Evolutionary conservation across 2,113 vertebrate genomes (phyloP).

Genomic region (Vidua chalybeata): DNA sequence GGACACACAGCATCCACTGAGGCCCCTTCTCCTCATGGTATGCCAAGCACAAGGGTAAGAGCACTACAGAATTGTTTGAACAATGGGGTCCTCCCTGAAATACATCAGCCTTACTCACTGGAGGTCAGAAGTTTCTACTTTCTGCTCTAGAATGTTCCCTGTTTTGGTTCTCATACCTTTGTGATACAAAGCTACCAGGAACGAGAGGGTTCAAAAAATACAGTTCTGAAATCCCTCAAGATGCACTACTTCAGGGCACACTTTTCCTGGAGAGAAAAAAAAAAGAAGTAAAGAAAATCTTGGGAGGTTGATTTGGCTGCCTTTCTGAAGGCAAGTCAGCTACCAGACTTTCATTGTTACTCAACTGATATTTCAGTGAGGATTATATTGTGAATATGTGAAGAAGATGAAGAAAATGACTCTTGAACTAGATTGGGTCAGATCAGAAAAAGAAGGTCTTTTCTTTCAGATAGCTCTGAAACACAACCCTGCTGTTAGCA

Average conservation of each 20-base stretch:
- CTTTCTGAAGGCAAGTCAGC: background rate
- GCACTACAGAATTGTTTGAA: background rate
- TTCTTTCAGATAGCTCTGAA: background rate
- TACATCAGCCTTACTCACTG: background rate
- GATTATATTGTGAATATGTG: background rate
- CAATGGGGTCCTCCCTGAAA: background rate
- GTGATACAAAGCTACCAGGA: background rate
- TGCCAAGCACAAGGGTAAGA: fast-evolving
- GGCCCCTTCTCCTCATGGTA: background rate
- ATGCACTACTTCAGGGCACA: background rate
- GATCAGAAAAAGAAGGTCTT: background rate
- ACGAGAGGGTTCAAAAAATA: background rate
- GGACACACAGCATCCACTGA: background rate
- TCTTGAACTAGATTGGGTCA: background rate
- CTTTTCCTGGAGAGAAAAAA: background rate
- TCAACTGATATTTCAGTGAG: background rate
- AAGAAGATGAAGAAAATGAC: background rate
- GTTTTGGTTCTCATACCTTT: background rate
- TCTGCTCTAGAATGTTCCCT: background rate
- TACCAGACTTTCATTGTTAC: background rate
- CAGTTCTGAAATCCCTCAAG: background rate
- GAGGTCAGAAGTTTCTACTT: background rate
- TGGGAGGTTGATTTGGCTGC: background rate
- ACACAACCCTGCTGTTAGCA: background rate
- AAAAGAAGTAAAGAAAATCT: background rate